Conservation (phyloP, 2,888 invertebrate species). For the Odontothrips loti region DNA sequence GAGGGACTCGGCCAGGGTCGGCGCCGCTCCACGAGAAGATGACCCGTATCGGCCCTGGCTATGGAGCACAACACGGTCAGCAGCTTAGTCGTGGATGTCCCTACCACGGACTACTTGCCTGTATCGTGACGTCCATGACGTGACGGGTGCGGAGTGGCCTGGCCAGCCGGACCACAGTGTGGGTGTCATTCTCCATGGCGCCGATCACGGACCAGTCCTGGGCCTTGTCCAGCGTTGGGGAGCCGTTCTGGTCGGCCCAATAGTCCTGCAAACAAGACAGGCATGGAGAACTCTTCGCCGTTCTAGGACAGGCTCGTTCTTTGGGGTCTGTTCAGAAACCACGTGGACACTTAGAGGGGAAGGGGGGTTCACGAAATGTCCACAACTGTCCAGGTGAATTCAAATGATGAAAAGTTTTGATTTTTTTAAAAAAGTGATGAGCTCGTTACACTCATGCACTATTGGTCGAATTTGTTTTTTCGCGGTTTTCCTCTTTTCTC, state of each 20-base stretch:
- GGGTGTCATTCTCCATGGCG: slow-evolving; percentile 42
- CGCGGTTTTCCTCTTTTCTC: no score
- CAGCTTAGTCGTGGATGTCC: neutral
- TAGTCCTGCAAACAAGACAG: slow-evolving; percentile 42
- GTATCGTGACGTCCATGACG: slow-evolving; percentile 24
- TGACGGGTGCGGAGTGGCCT: slow-evolving; percentile 45
- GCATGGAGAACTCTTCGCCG: no score
- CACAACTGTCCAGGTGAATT: no score
- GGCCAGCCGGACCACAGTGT: slow-evolving; percentile 43
- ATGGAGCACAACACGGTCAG: neutral
- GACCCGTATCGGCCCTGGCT: neutral
- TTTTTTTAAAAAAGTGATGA: no score
- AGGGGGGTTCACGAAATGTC: no score
- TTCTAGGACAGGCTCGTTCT: no score
- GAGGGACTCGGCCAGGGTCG: neutral
- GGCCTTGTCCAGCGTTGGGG: slow-evolving; percentile 40
- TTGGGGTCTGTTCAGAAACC: no score
- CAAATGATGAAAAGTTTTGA: no score
- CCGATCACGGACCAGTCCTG: slow-evolving; percentile 42
- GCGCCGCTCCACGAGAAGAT: slow-evolving; percentile 18
- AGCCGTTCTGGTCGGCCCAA: slow-evolving; percentile 38
- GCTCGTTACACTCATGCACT: no score
- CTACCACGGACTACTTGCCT: neutral
- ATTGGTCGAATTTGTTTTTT: no score
- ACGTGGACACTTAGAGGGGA: no score